A percentile compares a stretch with the other conserved stretches of the same genome.
Conservation (phyloP, 2,888 invertebrate genomes). For the Nezara viridula region DNA sequence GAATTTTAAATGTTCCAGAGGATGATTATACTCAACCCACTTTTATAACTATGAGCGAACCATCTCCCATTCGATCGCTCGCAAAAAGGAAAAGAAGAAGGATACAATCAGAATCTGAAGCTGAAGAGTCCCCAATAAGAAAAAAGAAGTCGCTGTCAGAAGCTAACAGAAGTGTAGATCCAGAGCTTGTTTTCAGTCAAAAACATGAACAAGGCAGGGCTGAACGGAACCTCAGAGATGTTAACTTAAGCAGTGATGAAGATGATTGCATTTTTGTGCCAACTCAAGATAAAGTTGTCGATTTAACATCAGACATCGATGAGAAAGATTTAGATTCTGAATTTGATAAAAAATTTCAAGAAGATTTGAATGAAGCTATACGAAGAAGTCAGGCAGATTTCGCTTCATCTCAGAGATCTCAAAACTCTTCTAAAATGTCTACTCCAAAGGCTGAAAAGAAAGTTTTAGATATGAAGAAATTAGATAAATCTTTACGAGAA, state of each 20-base stretch:
- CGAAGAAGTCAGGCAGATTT: constrained; percentile 2
- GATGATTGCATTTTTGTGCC: neutral
- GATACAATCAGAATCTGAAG: constrained; percentile 51
- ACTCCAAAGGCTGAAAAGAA: constrained; percentile 14
- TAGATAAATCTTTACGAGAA: constrained; percentile 15
- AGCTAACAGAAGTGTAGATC: neutral
- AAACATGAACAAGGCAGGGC: neutral
- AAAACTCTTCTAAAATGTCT: neutral
- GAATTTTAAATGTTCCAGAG: constrained; percentile 51
- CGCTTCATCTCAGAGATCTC: neutral
- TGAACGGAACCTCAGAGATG: neutral
- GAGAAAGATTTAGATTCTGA: constrained; percentile 17
- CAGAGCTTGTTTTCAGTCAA: constrained; percentile 4
- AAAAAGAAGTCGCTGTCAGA: neutral
- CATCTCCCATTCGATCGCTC: neutral
- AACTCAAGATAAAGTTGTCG: neutral
- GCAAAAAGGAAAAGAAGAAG: constrained; percentile 22
- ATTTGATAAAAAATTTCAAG: constrained; percentile 19
- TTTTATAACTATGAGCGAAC: neutral
- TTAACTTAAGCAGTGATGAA: constrained; percentile 23
- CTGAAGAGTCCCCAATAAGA: constrained; percentile 21
- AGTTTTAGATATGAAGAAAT: neutral
- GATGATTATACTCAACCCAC: neutral
- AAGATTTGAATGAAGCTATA: constrained; percentile 34
- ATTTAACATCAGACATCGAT: neutral